Conservation (phyloP, 2,113 vertebrate species). For the Jacana jacana region DNA sequence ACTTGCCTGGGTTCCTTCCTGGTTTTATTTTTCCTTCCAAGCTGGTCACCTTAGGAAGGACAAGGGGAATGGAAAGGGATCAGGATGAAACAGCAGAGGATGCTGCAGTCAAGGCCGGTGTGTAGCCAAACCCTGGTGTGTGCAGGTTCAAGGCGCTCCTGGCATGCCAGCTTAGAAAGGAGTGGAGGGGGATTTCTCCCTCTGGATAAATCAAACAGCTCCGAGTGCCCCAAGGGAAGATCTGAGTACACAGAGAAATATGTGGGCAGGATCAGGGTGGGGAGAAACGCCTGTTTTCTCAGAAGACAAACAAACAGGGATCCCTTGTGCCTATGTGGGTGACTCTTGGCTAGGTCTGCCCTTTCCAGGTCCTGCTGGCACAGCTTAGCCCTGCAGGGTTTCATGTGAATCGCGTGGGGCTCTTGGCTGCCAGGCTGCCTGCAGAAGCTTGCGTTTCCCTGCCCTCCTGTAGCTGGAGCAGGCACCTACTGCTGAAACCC, state of each 20-base stretch:
- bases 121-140: background rate
- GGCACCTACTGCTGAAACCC: background rate
- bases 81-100: background rate
- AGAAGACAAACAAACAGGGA: background rate
- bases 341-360: background rate
- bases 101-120: background rate
- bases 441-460: background rate
- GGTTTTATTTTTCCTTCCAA: background rate
- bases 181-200: background rate
- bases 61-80: background rate
- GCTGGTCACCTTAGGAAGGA: background rate
- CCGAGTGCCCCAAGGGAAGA: background rate
- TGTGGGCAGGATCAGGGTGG: background rate
- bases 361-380: background rate
- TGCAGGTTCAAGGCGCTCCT: background rate
- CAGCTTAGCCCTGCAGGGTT: rapidly evolving
- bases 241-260: background rate
- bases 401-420: rapidly evolving
- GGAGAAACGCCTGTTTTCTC: background rate
- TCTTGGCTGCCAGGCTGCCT: background rate
- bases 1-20: rapidly evolving
- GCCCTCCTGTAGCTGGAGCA: background rate
- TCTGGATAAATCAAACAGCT: background rate
- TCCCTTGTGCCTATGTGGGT: background rate
- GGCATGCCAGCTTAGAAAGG: background rate